Evolutionary conservation across 2,888 invertebrate genomes (phyloP).

Genomic region (Ichneumoninae sp.): DNA sequence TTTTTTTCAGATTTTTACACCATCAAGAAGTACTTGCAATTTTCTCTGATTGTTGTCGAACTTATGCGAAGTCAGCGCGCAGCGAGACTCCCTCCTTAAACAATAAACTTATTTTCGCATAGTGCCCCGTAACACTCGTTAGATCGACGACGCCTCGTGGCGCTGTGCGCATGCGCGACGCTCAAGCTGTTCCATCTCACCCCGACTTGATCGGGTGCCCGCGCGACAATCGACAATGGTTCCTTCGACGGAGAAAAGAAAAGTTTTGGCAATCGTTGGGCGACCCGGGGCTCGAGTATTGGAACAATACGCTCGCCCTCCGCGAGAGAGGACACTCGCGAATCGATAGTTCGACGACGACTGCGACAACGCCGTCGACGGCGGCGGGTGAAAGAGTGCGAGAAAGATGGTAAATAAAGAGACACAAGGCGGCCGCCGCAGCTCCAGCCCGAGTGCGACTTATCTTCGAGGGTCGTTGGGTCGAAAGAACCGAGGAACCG

Average conservation of each 20-base stretch:
- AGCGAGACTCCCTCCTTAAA: no score
- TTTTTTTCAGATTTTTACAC: no score
- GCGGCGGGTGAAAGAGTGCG: conserved; percentile 46
- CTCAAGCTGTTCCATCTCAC: neutral
- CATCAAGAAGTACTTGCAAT: no score
- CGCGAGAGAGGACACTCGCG: conserved; percentile 48
- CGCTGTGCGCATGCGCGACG: neutral
- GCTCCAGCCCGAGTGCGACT: conserved; percentile 52
- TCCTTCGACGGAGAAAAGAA: conserved; percentile 64
- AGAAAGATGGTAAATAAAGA: conserved; percentile 30
- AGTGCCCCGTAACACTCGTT: neutral
- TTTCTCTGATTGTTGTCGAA: no score
- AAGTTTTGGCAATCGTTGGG: conserved; percentile 54
- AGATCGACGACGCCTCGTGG: neutral
- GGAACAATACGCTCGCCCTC: conserved; percentile 71
- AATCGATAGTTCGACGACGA: conserved; percentile 73
- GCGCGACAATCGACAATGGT: conserved; percentile 46
- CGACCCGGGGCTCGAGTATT: conserved; percentile 52
- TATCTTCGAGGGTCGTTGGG: conserved; percentile 62
- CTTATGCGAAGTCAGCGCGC: no score
- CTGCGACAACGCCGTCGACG: conserved; percentile 46
- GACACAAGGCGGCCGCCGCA: conserved; percentile 35
- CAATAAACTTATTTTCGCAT: no score
- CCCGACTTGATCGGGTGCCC: neutral
- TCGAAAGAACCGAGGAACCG: conserved; percentile 56